Base-by-base conservation (phyloP, 2,888 invertebrate species). In the Aproaerema taeniolella region DNA sequence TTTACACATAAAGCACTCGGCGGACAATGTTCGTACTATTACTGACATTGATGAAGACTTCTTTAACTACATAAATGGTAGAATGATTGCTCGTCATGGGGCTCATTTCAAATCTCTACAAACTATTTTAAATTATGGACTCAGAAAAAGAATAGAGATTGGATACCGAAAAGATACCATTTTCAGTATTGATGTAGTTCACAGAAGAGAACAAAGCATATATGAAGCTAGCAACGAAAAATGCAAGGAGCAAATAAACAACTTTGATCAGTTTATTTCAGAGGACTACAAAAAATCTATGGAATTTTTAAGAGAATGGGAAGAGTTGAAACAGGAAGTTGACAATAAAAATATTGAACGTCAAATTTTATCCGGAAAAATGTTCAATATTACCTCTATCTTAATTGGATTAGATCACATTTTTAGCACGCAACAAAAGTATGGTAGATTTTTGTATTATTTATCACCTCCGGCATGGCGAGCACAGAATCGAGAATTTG, bases 401-500 rank as follows among this genome's bases (percentile, higher is more conserved):
- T 74, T 92, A 13, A 88, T 91, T 43, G 85, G 87, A 14, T 76
- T 91, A 39, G 91, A 91, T 53, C 91, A 91, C 54, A 85, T 83
- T 47, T 92, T 91, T 85, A 66, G 88, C 34, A 71, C 87, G 31
- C 89, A 88, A 41, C 91, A 90, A 61, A 89, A 89, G 67, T 92
- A 91, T 63, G 91, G 91, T 38, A 86, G 89, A 52, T 92, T 92
- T 72, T 71, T 92, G n/a, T 90, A 89, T 62, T 87, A 89, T 54
- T 68, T 92, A n/a, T 90, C 91, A 26, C 91, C 91, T 1, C 80
- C 89, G 29, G 73, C 79, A 16, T 91, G 91, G 91, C 80, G 89
- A 14, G 61, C 66, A 28, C 67, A 80, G 45, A 72, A 90, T 52
- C 88, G 90, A 55, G 73, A 76, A 35, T 86, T 85, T 51, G 85